Evolutionary conservation across 2,888 invertebrate genomes (phyloP).

Genomic region (Aspidapion aeneum): DNA sequence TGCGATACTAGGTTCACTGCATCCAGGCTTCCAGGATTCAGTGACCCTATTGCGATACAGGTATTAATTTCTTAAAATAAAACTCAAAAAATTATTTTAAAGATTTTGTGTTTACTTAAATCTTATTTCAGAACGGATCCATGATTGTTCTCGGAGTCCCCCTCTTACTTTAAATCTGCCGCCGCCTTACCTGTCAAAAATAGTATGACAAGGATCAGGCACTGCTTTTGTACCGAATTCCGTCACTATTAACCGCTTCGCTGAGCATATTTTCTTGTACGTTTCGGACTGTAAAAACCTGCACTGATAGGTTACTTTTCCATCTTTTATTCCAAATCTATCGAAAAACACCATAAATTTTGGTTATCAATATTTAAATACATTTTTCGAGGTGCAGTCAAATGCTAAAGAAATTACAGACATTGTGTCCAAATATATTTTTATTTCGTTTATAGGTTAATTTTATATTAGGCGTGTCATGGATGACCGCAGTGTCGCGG

Average conservation of each 20-base stretch:
- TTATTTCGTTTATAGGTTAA: no score
- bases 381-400: background rate
- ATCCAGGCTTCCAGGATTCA: no score
- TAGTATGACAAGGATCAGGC: slow-evolving; percentile 59
- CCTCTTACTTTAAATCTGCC: background rate
- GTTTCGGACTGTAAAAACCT: slow-evolving; percentile 49
- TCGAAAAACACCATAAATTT: slow-evolving; percentile 17
- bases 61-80: no score
- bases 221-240: slow-evolving; percentile 54
- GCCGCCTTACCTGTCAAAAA: slow-evolving; percentile 56
- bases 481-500: no score
- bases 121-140: no score
- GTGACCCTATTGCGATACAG: no score
- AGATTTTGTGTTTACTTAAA: no score
- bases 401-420: background rate
- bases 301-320: slow-evolving; percentile 71
- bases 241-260: slow-evolving; percentile 77
- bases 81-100: no score
- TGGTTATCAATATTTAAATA: no score
- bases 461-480: no score
- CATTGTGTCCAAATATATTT: background rate
- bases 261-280: slow-evolving; percentile 59
- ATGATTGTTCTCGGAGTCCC: no score
- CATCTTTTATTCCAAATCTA: slow-evolving; percentile 71
- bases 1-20: no score